These are phyloP conservation scores for Gisinianus flammeolus DNA, from an alignment of 2,888 invertebrate species.

Conservation along the genomic window DNA sequence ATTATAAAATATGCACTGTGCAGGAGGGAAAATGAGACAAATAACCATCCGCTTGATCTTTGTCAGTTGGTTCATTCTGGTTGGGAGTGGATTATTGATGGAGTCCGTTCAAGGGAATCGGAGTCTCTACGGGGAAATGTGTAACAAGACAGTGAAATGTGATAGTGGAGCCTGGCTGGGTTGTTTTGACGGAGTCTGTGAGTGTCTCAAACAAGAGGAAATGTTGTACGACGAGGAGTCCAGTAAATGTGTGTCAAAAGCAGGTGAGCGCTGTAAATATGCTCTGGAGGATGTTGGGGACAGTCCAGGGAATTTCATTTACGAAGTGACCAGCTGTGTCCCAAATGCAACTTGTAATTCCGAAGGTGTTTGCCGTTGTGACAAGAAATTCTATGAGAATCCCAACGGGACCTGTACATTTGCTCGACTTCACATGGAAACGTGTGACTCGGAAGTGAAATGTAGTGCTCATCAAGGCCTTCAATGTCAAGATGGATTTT, in stretches of 20 bases:
- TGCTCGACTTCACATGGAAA: background rate
- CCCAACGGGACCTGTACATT: conserved; percentile 12
- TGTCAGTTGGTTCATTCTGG: background rate
- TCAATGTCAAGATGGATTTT: background rate
- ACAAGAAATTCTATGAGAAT: background rate
- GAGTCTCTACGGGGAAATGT: conserved; percentile 1
- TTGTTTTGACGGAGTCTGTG: background rate
- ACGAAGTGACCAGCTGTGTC: conserved; percentile 9
- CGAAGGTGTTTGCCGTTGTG: conserved; percentile 18
- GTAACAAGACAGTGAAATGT: conserved; percentile 4
- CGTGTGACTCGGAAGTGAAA: background rate
- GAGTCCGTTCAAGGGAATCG: background rate
- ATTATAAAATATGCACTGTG: too few species aligned
- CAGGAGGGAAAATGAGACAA: too few species aligned
- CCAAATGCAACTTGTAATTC: background rate
- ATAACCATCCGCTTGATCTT: background rate
- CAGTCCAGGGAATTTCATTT: background rate
- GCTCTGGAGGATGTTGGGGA: background rate
- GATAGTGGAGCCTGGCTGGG: conserved; percentile 6
- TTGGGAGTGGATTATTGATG: background rate
- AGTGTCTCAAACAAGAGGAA: background rate
- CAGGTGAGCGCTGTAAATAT: conserved; percentile 18
- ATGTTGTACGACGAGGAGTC: background rate
- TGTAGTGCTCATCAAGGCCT: background rate
- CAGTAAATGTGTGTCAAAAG: conserved; percentile 30